These are phyloP conservation scores for Fringilla coelebs DNA, from an alignment of 2,797 vertebrate genomes.

Conservation along the genomic window DNA sequence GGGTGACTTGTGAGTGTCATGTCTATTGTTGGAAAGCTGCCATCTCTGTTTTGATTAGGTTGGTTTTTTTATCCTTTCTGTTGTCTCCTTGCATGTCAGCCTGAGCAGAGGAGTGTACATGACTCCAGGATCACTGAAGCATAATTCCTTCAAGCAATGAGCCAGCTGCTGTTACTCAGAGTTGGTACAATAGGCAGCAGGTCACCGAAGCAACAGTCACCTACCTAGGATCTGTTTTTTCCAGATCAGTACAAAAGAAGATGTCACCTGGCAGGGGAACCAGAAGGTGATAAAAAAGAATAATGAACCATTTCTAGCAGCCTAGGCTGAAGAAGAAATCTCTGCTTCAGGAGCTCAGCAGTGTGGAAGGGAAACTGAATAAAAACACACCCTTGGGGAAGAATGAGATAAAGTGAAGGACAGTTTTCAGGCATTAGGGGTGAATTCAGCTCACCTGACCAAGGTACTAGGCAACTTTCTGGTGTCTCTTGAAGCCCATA, in stretches of 20 bases:
- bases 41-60: neutral
- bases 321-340: neutral
- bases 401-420: fast-evolving
- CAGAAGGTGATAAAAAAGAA: neutral
- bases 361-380: neutral
- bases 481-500: neutral
- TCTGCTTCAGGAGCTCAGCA: neutral
- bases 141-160: neutral
- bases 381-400: neutral
- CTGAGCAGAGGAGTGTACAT: neutral
- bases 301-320: neutral
- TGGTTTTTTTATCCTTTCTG: neutral
- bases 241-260: neutral
- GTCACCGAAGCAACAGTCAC: neutral
- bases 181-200: neutral
- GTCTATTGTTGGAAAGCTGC: neutral
- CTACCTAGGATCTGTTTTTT: neutral
- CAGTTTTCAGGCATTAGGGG: neutral
- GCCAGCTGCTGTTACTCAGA: neutral
- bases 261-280: neutral
- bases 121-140: neutral
- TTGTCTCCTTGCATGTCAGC: neutral
- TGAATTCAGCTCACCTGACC: neutral
- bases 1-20: fast-evolving
- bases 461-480: neutral